Base-by-base conservation (phyloP, 2,888 invertebrate genomes). In the Parochlus steinenii region DNA sequence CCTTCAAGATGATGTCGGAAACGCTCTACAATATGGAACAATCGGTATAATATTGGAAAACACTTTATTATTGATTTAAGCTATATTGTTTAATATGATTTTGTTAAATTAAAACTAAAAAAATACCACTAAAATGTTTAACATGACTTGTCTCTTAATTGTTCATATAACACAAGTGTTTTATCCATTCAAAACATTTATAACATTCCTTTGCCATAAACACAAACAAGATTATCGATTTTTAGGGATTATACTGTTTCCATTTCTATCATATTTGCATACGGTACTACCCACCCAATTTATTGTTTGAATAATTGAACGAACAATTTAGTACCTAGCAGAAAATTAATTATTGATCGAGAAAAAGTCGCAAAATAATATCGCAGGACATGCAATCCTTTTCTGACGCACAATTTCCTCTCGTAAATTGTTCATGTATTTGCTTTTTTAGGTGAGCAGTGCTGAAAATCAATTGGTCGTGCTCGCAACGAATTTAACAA, bases 401-500 rank as follows among this genome's bases (percentile, higher is more conserved):
- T n/a, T n/a, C n/a, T n/a, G n/a, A n/a, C n/a, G n/a, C n/a, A n/a
- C n/a, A n/a, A n/a, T n/a, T n/a, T n/a, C n/a, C n/a, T n/a, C n/a
- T n/a, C n/a, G 27, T 6, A 6, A 8, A 8, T 7, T 7, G 27
- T 12, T 12, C 27, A 27, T n/a, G 8, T 27, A 27, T n/a, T n/a
- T 6, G n/a, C n/a, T 6, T 22, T 47, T 57, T 39, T 43, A 81
- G 82, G 78, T 78, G 45, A 73, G 74, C 47, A 67, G 67, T 46
- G 75, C 81, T 14, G 79, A 79, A 42, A 70, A 73, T 44, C 73
- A 74, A 51, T 59, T 82, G 33, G 76, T 75, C 45, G 64, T 71
- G 48, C 70, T 82, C 55, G 74, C 75, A 20, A 70, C 74, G 61
- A 78, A 79, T 54, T 70, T 82, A 52, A 75, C 74, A 41, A 69